phyloP scores from a whole-genome alignment of 1,140 invertebrate species.

The Cherax quadricarinatus region DNA sequence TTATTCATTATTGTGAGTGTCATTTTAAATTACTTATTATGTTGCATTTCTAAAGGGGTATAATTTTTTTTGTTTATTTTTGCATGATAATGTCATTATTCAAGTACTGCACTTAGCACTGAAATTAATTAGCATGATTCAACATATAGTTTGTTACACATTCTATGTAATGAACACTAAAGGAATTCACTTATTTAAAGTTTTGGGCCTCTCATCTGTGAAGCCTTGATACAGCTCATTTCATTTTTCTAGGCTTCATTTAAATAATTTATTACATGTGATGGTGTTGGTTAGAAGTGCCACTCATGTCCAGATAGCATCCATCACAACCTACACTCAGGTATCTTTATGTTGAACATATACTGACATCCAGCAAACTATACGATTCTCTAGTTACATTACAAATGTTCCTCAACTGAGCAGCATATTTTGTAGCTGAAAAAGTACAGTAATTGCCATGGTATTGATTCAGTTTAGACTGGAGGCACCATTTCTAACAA shows the following conservation, averaged over 20 bases:
- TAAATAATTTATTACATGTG: background rate
- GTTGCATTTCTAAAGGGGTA: background rate
- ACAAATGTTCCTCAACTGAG: background rate
- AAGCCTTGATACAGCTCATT: too few relatives aligned
- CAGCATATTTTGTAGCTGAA: too few relatives aligned
- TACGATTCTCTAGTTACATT: background rate
- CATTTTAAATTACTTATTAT: background rate
- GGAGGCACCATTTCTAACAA: too few relatives aligned
- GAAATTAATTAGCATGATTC: background rate
- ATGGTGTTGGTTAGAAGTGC: background rate
- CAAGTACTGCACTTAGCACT: background rate
- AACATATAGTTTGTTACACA: background rate
- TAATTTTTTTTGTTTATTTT: background rate
- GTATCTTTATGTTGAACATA: background rate
- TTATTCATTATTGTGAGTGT: background rate
- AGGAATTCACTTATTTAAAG: too few relatives aligned
- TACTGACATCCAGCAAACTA: background rate
- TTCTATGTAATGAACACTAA: background rate
- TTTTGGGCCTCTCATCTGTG: too few relatives aligned
- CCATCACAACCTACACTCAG: background rate
- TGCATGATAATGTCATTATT: background rate
- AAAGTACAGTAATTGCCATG: too few relatives aligned
- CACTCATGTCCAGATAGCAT: background rate
- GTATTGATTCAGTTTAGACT: background rate
- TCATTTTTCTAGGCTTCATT: too few relatives aligned